Percentiles rank a stretch among this genome's conserved stretches.
phyloP scores from a whole-genome alignment of 2,797 vertebrate species.

The Leucoraja ocellata region DNA sequence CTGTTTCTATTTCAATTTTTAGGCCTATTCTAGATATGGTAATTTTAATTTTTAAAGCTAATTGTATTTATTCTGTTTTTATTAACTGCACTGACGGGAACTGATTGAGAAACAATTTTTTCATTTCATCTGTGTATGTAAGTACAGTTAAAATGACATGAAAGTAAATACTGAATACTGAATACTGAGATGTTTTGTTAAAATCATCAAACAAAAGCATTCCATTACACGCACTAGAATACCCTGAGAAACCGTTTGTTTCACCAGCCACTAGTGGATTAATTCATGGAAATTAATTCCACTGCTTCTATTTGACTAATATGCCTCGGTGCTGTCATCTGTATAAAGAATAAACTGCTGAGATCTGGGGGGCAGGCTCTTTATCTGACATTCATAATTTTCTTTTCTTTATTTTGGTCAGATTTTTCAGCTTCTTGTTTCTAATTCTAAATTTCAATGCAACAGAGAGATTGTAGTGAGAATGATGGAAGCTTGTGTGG shows the following conservation, averaged over 20 bases:
- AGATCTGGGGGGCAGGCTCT: not conserved
- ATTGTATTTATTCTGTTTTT: no score
- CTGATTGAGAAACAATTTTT: no score
- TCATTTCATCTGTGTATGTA: no score
- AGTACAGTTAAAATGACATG: no score
- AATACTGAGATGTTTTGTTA: not conserved
- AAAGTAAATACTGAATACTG: no score
- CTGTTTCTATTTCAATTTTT: no score
- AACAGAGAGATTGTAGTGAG: not conserved
- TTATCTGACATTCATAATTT: not conserved
- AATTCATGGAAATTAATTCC: not conserved
- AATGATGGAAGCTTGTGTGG: not conserved
- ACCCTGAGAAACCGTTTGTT: not conserved
- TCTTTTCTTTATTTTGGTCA: not conserved
- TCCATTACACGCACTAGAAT: not conserved
- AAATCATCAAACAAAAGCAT: not conserved
- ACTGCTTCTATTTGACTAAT: not conserved
- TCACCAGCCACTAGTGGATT: not conserved
- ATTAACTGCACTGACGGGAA: no score
- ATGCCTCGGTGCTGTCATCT: not conserved
- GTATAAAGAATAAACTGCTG: not conserved
- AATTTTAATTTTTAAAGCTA: no score
- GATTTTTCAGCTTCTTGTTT: not conserved
- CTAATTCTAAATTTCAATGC: not conserved
- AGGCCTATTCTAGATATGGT: no score